phyloP scores from a whole-genome alignment of 2,113 vertebrate species.

The Trogon melanurus region DNA sequence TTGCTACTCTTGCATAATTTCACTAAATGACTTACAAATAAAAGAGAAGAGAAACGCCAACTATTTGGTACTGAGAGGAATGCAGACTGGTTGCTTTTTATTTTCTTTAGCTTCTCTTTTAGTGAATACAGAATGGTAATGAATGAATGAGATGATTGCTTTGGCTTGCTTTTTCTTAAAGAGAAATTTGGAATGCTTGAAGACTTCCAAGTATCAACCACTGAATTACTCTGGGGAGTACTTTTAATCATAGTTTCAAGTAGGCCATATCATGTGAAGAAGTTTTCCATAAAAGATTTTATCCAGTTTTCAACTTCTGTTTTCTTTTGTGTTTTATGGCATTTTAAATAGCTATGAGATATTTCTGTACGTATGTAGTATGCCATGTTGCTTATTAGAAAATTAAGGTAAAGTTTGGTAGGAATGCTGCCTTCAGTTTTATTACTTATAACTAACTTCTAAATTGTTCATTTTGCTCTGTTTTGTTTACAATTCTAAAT shows the following conservation, averaged over 20 bases:
- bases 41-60: background rate
- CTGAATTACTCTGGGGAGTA: background rate
- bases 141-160: background rate
- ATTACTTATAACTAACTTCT: background rate
- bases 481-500: background rate
- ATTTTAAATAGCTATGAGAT: background rate
- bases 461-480: background rate
- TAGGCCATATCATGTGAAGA: background rate
- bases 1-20: conserved; percentile 13
- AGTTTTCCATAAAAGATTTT: background rate
- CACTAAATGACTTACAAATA: background rate
- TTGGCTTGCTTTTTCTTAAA: background rate
- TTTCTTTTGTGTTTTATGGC: background rate
- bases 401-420: background rate
- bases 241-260: background rate
- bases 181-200: background rate
- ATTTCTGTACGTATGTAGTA: background rate
- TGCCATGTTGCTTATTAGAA: background rate
- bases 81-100: background rate
- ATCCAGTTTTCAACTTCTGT: background rate
- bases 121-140: background rate
- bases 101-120: background rate
- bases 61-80: background rate
- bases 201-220: background rate
- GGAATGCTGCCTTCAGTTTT: background rate